These are phyloP conservation scores for Actenoides hombroni DNA, from an alignment of 2,113 vertebrate genomes.

Conservation along the genomic window DNA sequence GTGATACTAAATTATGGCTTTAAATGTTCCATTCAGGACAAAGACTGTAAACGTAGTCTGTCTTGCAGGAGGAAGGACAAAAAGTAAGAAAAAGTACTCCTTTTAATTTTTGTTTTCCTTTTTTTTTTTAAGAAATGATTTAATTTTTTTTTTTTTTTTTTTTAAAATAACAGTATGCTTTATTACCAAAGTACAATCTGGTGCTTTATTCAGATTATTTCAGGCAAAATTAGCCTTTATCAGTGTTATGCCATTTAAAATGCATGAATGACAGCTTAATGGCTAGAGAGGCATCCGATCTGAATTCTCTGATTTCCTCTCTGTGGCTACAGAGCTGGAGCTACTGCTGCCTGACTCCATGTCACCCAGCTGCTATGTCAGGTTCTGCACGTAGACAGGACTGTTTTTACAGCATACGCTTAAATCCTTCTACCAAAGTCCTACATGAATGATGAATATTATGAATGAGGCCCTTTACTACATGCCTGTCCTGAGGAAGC, in stretches of 20 bases:
- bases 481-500: background rate
- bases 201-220: background rate
- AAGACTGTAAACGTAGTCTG: background rate
- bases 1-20: conserved; percentile 48
- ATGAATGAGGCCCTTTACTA: background rate
- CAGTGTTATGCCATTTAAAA: background rate
- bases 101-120: background rate
- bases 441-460: background rate
- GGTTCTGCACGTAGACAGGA: conserved; percentile 34
- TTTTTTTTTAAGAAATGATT: background rate
- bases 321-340: background rate
- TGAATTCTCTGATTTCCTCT: conserved; percentile 33
- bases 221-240: conserved; percentile 33
- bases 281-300: background rate
- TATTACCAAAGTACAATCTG: background rate
- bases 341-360: background rate
- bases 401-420: background rate
- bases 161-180: background rate
- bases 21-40: conserved; percentile 7
- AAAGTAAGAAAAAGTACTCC: background rate
- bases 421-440: background rate
- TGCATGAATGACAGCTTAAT: background rate
- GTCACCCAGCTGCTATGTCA: background rate
- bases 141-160: background rate
- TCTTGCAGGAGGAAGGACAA: background rate